These are phyloP conservation scores for Zaprionus obscuricornis DNA, from an alignment of 2,888 invertebrate genomes.

Conservation along the genomic window DNA sequence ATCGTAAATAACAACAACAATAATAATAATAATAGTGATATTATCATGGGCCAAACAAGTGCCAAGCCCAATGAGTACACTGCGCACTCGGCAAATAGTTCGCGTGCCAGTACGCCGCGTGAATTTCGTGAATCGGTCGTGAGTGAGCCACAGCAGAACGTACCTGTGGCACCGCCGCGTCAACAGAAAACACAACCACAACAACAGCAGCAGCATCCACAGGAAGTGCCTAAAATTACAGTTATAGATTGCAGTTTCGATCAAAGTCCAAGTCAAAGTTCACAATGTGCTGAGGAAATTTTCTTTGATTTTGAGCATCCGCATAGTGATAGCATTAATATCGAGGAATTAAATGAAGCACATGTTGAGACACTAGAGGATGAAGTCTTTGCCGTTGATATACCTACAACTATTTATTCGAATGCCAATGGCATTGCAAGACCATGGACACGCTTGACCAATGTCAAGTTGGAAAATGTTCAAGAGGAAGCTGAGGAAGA, in stretches of 20 bases:
- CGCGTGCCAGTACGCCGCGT: conserved; percentile 67
- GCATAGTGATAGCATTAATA: conserved; percentile 38
- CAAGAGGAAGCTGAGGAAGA: conserved; percentile 73
- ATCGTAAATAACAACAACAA: conserved; percentile 44
- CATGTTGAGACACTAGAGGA: conserved; percentile 68
- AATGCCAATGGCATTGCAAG: conserved; percentile 44
- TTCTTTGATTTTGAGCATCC: conserved; percentile 77
- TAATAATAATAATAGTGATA: conserved; percentile 8
- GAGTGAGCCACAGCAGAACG: conserved; percentile 29
- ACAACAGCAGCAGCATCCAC: conserved; percentile 40
- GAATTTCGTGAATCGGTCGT: conserved; percentile 77
- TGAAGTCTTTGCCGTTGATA: conserved; percentile 60
- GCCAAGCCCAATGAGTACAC: conserved; percentile 63
- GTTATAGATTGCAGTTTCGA: conserved; percentile 80
- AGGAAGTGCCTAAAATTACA: conserved; percentile 78
- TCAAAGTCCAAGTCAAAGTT: conserved; percentile 35
- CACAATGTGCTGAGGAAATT: conserved; percentile 53
- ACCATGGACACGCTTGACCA: conserved; percentile 69
- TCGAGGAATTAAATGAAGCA: conserved; percentile 64
- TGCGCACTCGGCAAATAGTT: conserved; percentile 47
- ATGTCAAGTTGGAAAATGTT: conserved; percentile 78
- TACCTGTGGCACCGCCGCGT: conserved; percentile 54
- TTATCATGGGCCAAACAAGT: conserved; percentile 76
- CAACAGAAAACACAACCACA: conserved; percentile 44
- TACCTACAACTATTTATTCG: conserved; percentile 70